phyloP scores from a whole-genome alignment of 2,113 vertebrate genomes.

The Tenrec ecaudatus region DNA sequence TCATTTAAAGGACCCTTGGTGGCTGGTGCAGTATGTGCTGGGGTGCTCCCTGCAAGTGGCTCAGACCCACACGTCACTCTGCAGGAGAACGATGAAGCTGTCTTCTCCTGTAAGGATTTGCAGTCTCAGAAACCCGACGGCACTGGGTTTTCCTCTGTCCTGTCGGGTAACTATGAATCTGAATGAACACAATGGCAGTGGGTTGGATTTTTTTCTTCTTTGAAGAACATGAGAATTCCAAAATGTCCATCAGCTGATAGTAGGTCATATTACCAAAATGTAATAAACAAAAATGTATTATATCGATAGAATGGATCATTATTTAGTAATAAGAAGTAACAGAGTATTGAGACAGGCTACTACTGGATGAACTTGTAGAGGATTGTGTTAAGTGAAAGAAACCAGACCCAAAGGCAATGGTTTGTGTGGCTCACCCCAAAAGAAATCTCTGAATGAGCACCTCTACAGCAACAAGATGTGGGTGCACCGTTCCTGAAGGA shows the following conservation, averaged over 20 bases:
- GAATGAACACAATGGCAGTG: too few relatives aligned
- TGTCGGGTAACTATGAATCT: too few relatives aligned
- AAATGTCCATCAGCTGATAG: neutral
- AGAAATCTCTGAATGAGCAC: slow-evolving; percentile 11
- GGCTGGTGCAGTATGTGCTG: too few relatives aligned
- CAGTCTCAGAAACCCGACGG: too few relatives aligned
- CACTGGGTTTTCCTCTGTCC: too few relatives aligned
- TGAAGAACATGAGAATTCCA: slow-evolving; percentile 5
- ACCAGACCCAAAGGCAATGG: neutral
- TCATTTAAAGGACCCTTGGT: too few relatives aligned
- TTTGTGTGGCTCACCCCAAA: neutral
- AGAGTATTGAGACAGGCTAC: neutral
- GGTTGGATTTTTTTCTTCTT: neutral
- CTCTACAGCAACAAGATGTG: neutral
- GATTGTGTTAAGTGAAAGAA: slow-evolving; percentile 6
- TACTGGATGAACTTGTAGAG: neutral
- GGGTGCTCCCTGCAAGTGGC: too few relatives aligned
- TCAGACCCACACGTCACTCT: too few relatives aligned
- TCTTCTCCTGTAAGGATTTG: too few relatives aligned
- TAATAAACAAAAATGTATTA: neutral
- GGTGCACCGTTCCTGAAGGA: neutral
- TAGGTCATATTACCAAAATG: too few relatives aligned
- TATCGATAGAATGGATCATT: neutral
- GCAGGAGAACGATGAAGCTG: too few relatives aligned
- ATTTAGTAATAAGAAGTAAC: neutral